Percentiles rank a stretch among this genome's conserved stretches.
phyloP scores from a whole-genome alignment of 2,797 vertebrate species.

The Phalanger gymnotis region DNA sequence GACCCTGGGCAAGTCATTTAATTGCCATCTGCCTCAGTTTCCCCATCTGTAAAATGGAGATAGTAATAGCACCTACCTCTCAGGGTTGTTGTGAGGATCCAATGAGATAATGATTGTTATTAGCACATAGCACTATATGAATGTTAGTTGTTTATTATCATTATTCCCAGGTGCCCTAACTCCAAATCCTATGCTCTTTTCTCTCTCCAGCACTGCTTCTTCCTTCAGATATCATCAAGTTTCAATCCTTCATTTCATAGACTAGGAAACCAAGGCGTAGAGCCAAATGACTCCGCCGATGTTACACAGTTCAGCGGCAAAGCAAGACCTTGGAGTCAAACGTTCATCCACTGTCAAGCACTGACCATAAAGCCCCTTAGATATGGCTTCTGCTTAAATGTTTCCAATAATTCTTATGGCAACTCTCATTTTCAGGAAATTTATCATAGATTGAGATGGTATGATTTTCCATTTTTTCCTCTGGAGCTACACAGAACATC shows the following conservation, averaged over 20 bases:
- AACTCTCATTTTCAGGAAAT: slow-evolving; percentile 30
- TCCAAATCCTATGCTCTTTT: background rate
- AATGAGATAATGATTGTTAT: background rate
- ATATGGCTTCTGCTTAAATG: background rate
- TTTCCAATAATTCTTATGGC: slow-evolving; percentile 15
- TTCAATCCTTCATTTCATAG: background rate
- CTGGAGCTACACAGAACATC: background rate
- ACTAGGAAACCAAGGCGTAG: background rate
- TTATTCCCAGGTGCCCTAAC: background rate
- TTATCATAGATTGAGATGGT: slow-evolving; percentile 32
- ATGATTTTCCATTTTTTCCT: slow-evolving; percentile 8
- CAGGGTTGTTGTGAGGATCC: background rate
- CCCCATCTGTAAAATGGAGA: background rate
- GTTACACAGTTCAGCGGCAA: background rate
- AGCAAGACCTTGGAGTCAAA: background rate
- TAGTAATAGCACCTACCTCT: background rate
- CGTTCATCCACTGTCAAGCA: background rate
- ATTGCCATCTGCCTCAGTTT: background rate
- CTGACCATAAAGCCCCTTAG: background rate
- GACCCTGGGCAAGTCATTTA: background rate
- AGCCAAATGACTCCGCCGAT: background rate
- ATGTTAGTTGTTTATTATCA: background rate
- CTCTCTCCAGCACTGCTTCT: background rate
- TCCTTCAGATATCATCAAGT: background rate
- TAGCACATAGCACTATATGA: background rate